A percentile compares a stretch with the other conserved stretches of the same genome.
Conservation (phyloP, 2,888 invertebrate species). For the Melolontha melolontha region DNA sequence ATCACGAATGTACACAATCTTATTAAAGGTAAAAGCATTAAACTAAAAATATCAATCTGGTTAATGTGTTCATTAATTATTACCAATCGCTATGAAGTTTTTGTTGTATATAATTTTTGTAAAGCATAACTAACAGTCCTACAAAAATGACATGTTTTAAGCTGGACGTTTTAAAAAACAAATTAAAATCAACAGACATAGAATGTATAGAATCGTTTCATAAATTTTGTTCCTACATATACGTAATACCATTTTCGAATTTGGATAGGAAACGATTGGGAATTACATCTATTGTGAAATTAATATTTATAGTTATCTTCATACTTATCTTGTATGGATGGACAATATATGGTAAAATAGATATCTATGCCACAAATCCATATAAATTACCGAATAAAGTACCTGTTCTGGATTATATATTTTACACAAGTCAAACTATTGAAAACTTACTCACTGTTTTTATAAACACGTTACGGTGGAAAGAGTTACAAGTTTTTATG, state of each 20-base stretch:
- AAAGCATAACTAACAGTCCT: neutral
- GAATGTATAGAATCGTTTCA: constrained; percentile 4
- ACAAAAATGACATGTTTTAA: too few species aligned
- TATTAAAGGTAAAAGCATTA: too few species aligned
- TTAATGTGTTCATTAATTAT: too few species aligned
- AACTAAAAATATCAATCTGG: too few species aligned
- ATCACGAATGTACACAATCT: too few species aligned
- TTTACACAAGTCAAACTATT: constrained; percentile 9
- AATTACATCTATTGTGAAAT: neutral
- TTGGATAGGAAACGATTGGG: neutral
- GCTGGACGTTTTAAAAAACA: neutral
- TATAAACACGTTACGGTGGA: neutral
- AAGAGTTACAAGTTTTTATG: neutral
- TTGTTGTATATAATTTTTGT: too few species aligned
- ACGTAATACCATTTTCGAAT: constrained; percentile 10
- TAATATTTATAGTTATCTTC: neutral
- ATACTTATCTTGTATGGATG: neutral
- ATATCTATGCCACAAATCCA: neutral
- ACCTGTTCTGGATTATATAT: constrained; percentile 1
- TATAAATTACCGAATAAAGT: constrained; percentile 1
- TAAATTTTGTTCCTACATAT: constrained; percentile 6
- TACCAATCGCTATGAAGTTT: too few species aligned
- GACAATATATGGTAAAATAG: neutral
- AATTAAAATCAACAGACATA: neutral
- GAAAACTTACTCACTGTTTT: constrained; percentile 10